Percentiles rank a stretch among this genome's conserved stretches.
Evolutionary conservation across 2,113 vertebrate genomes (phyloP).

Genomic region (Ammodytes dubius): DNA sequence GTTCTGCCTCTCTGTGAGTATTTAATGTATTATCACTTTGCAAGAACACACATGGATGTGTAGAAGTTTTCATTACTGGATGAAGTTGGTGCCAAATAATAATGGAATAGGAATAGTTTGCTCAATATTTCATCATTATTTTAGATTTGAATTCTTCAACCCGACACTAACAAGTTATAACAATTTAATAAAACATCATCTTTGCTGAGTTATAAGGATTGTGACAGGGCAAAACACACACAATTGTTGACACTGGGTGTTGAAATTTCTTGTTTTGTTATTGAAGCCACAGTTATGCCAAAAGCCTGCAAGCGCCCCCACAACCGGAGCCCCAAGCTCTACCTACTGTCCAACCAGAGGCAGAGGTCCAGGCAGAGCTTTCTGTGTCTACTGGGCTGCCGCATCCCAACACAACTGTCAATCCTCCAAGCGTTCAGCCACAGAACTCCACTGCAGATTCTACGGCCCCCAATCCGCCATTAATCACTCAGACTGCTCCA

Average conservation of each 20-base stretch:
- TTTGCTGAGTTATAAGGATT: neutral
- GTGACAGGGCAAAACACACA: neutral
- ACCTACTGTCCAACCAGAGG: conserved; percentile 39
- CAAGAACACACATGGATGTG: neutral
- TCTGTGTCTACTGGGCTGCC: conserved; percentile 6
- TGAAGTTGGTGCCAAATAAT: neutral
- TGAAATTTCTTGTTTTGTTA: conserved; percentile 1
- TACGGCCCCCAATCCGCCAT: conserved; percentile 44
- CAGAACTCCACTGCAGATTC: conserved; percentile 20
- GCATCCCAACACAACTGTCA: conserved; percentile 23
- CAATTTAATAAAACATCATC: neutral
- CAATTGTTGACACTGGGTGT: neutral
- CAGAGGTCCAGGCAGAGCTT: conserved; percentile 3
- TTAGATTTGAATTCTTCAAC: neutral
- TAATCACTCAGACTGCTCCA: conserved; percentile 70
- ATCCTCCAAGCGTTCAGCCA: conserved; percentile 34
- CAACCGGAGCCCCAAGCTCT: conserved; percentile 29
- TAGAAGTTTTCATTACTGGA: neutral
- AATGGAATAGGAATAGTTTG: neutral
- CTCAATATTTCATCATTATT: neutral
- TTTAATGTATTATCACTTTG: neutral
- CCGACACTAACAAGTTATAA: neutral
- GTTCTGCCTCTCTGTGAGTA: conserved; percentile 72
- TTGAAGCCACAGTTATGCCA: conserved; percentile 37
- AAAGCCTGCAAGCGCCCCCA: conserved; percentile 20